A percentile compares a stretch with the other conserved stretches of the same genome.
These are phyloP conservation scores for Macrostomum lignano DNA, from an alignment of 1,140 invertebrate genomes.

Conservation along the genomic window DNA sequence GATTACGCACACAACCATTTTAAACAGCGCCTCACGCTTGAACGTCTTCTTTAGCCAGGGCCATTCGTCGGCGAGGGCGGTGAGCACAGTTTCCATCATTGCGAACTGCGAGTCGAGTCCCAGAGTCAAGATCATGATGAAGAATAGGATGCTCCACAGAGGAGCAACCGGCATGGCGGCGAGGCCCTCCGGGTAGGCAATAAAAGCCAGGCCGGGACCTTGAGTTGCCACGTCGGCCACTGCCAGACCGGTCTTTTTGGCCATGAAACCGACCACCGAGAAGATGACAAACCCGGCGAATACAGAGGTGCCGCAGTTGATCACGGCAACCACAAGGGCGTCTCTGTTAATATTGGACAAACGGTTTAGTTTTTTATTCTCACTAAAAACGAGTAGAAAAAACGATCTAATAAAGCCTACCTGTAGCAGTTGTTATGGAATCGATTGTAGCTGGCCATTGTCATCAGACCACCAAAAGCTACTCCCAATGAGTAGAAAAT, in stretches of 20 bases:
- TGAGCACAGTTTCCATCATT: background rate
- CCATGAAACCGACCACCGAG: conserved; percentile 68
- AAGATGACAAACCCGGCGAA: conserved; percentile 77
- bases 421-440: conserved; percentile 57
- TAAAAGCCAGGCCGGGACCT: conserved; percentile 48
- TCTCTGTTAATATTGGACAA: no score
- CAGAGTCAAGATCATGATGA: conserved; percentile 33
- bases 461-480: conserved; percentile 65
- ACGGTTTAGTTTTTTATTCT: no score
- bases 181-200: conserved; percentile 56
- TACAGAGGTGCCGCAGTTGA: conserved; percentile 61
- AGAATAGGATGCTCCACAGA: conserved; percentile 53
- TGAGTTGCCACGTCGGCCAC: conserved; percentile 14
- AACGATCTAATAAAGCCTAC: conserved; percentile 14
- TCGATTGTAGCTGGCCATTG: conserved; percentile 72
- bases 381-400: no score
- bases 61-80: background rate
- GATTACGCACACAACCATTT: background rate
- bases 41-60: background rate
- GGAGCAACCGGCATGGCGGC: conserved; percentile 46
- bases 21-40: background rate
- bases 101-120: conserved; percentile 17
- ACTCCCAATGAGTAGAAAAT: conserved; percentile 71
- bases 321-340: conserved; percentile 11
- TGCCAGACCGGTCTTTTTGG: conserved; percentile 23